A percentile compares a stretch with the other conserved stretches of the same genome.
phyloP scores from a whole-genome alignment of 2,113 vertebrate species.

The Apodemus speciosus region DNA sequence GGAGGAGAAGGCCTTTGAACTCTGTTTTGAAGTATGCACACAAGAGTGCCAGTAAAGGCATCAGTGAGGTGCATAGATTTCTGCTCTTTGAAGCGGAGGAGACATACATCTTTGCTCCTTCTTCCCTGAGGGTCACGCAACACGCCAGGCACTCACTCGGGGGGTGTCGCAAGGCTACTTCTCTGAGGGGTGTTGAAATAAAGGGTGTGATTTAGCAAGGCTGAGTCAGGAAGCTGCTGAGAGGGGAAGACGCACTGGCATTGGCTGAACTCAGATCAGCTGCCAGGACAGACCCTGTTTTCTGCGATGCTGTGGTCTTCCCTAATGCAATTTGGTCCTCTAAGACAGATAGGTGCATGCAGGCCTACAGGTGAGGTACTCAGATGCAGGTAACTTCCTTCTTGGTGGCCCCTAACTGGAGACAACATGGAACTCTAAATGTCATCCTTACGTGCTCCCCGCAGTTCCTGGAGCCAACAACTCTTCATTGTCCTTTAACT shows the following conservation, averaged over 20 bases:
- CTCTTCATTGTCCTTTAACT: conserved; percentile 6
- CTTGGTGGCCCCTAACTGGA: not conserved
- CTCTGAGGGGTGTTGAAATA: not conserved
- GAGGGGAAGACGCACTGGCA: too few species aligned
- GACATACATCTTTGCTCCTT: not conserved
- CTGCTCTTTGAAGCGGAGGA: not conserved
- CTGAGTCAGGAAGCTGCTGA: not conserved
- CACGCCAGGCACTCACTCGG: too few species aligned
- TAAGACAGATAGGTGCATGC: not conserved
- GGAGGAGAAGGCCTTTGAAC: conserved; percentile 24
- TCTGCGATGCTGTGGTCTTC: not conserved
- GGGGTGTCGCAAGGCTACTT: not conserved
- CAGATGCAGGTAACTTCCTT: not conserved
- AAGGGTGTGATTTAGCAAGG: not conserved
- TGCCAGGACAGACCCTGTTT: not conserved
- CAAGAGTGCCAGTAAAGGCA: not conserved
- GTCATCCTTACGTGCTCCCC: not conserved
- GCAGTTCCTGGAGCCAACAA: not conserved
- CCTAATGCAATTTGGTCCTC: not conserved
- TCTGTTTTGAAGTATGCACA: not conserved
- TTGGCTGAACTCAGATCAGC: not conserved
- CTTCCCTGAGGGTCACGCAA: not conserved
- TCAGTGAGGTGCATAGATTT: not conserved
- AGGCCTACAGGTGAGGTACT: not conserved
- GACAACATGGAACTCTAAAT: not conserved